A percentile compares a stretch with the other conserved stretches of the same genome.
These are phyloP conservation scores for Anorthoa munda DNA, from an alignment of 2,888 invertebrate species.

Conservation along the genomic window DNA sequence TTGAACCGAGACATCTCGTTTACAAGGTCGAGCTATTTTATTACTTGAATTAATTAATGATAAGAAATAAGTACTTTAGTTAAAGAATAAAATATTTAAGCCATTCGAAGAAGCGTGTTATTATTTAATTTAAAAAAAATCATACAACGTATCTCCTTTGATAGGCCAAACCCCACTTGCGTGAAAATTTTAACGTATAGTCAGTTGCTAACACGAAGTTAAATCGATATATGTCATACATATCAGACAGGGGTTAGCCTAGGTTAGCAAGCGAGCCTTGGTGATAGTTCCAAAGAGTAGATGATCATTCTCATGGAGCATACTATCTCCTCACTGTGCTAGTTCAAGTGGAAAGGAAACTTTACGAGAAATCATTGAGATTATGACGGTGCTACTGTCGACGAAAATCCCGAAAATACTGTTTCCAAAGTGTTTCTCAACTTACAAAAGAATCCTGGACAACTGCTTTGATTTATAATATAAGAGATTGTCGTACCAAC, in stretches of 20 bases:
- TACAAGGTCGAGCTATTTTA: conserved; percentile 5
- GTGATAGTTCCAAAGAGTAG: conserved; percentile 2
- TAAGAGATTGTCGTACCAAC: background rate
- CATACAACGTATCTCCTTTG: conserved; percentile 2
- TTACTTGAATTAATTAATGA: conserved; percentile 6
- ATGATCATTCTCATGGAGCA: conserved; percentile 1
- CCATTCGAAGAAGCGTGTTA: background rate
- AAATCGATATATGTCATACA: too few relatives aligned
- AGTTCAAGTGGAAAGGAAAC: conserved; percentile 21
- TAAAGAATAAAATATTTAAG: background rate
- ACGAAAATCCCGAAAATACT: conserved; percentile 3
- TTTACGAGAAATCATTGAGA: conserved; percentile 11
- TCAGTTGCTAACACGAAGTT: too few relatives aligned
- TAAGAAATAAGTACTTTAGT: background rate
- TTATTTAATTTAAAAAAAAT: background rate
- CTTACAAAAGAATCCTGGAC: background rate
- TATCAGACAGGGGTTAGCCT: too few relatives aligned
- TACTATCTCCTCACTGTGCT: conserved; percentile 4
- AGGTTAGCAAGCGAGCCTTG: too few relatives aligned
- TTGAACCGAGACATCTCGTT: conserved; percentile 46
- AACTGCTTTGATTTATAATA: background rate
- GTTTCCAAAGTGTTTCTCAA: background rate
- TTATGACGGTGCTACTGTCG: background rate
- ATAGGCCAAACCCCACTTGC: background rate
- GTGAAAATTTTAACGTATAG: too few relatives aligned